Evolutionary conservation across 2,888 invertebrate species (phyloP).

Genomic region (Patella depressa): DNA sequence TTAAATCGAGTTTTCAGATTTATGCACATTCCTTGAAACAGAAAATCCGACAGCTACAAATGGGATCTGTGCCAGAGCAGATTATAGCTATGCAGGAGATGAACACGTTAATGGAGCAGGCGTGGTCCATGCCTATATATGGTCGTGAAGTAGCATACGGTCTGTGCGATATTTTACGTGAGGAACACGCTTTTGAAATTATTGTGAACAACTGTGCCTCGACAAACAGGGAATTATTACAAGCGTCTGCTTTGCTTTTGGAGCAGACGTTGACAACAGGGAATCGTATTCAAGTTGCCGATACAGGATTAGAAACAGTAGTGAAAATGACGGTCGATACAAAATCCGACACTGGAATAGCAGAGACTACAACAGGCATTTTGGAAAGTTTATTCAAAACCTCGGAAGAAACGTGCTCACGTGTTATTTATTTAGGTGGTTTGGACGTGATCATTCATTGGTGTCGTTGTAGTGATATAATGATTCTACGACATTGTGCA

Average conservation of each 20-base stretch:
- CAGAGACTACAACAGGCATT: constrained; percentile 64
- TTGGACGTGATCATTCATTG: constrained; percentile 94
- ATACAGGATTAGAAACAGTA: constrained; percentile 89
- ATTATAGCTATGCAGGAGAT: constrained; percentile 57
- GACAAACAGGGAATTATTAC: constrained; percentile 83
- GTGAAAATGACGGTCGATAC: constrained; percentile 90
- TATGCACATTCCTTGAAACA: constrained; percentile 50
- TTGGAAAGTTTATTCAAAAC: constrained; percentile 86
- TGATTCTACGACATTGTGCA: constrained; percentile 93
- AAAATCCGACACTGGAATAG: constrained; percentile 81
- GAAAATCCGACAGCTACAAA: constrained; percentile 52
- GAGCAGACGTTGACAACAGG: constrained; percentile 96
- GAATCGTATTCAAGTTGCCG: constrained; percentile 89
- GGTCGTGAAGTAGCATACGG: constrained; percentile 93
- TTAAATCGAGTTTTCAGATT: constrained; percentile 56
- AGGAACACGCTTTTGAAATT: constrained; percentile 89
- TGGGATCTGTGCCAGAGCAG: constrained; percentile 51
- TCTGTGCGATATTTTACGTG: constrained; percentile 89
- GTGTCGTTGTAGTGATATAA: constrained; percentile 92
- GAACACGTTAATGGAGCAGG: constrained; percentile 74
- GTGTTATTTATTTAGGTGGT: constrained; percentile 91
- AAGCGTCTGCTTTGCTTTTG: constrained; percentile 88
- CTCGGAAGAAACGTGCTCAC: constrained; percentile 94
- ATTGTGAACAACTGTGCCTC: constrained; percentile 79
- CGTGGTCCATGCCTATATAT: constrained; percentile 97